phyloP scores from a whole-genome alignment of 2,888 invertebrate genomes.

The Caenorhabditis doughertyi region DNA sequence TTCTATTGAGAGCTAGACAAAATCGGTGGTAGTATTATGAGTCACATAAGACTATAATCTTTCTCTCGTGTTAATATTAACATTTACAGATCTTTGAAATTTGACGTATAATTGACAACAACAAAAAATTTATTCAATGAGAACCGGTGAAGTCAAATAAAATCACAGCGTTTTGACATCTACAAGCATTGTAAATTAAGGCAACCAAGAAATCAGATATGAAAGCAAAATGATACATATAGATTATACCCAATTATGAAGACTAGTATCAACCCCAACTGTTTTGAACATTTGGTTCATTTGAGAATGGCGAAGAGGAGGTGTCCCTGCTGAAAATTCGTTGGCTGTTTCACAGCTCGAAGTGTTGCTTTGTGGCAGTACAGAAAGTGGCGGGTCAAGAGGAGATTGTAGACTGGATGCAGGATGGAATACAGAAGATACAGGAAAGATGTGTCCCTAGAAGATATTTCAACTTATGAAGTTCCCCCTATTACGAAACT shows the following conservation, averaged over 20 bases:
- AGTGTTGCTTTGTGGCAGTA: conserved; percentile 11
- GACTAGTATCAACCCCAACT: conserved; percentile 46
- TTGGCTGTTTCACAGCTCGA: conserved; percentile 51
- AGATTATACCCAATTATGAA: conserved; percentile 55
- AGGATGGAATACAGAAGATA: conserved; percentile 22
- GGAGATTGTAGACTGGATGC: background rate
- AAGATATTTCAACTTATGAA: conserved; percentile 82
- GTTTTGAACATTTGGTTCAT: conserved; percentile 48
- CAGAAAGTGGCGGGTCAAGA: conserved; percentile 21
- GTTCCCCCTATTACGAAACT: conserved; percentile 84
- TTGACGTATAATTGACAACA: background rate
- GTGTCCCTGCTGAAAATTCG: conserved; percentile 29
- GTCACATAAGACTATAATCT: too few relatives aligned
- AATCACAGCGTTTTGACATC: conserved; percentile 16
- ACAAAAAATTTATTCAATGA: background rate
- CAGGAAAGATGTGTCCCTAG: conserved; percentile 56
- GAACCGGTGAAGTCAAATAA: background rate
- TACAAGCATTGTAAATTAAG: background rate
- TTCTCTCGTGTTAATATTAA: too few relatives aligned
- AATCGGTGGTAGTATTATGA: too few relatives aligned
- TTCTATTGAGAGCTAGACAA: too few relatives aligned
- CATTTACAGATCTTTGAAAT: too few relatives aligned
- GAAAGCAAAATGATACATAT: conserved; percentile 4
- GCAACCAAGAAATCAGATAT: conserved; percentile 8
- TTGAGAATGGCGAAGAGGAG: conserved; percentile 56